Conservation (phyloP, 2,797 vertebrate species). For the Pipistrellus kuhlii region DNA sequence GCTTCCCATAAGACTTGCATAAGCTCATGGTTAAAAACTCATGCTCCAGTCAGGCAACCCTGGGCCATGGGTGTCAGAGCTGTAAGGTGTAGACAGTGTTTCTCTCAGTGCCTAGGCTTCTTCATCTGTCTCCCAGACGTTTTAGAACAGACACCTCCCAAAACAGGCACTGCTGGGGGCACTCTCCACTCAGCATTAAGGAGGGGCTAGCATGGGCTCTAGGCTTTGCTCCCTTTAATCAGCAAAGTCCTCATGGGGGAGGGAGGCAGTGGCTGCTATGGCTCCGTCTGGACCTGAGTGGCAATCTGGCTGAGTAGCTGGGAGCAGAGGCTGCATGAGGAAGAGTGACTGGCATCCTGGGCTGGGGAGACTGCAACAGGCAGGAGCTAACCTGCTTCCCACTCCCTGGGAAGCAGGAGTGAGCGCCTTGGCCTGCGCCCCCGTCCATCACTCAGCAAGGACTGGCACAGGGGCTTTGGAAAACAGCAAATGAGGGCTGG, state of each 20-base stretch:
- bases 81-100: neutral
- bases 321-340: neutral
- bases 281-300: neutral
- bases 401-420: neutral
- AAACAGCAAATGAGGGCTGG: neutral
- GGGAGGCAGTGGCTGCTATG: neutral
- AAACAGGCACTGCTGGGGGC: neutral
- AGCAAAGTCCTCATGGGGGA: constrained; percentile 11
- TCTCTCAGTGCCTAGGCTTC: neutral
- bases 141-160: neutral
- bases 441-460: neutral
- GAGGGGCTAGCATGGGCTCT: neutral
- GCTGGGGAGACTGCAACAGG: neutral
- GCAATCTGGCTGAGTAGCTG: neutral
- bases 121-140: neutral
- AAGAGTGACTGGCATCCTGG: neutral
- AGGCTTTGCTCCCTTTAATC: constrained; percentile 57
- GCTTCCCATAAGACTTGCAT: constrained; percentile 4
- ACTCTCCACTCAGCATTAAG: neutral
- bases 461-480: neutral
- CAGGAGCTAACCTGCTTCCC: neutral
- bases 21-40: constrained; percentile 24
- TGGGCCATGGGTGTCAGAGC: neutral
- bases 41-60: neutral
- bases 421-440: neutral